phyloP scores from a whole-genome alignment of 1,140 invertebrate species.

The Sitophilus oryzae region DNA sequence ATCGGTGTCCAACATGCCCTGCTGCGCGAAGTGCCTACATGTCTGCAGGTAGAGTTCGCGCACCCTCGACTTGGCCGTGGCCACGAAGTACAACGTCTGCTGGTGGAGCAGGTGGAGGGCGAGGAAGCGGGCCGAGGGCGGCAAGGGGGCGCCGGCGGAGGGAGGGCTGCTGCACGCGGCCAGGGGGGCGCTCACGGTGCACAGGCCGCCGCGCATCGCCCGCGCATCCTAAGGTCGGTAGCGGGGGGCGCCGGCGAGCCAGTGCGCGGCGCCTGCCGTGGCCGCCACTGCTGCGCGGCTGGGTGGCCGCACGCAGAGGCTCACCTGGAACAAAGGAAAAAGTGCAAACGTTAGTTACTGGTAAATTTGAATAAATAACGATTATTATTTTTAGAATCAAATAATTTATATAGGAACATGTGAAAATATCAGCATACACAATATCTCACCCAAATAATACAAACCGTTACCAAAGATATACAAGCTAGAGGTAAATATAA shows the following conservation, averaged over 20 bases:
- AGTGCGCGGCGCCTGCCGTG: too few relatives aligned
- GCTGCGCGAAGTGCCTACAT: constrained; percentile 67
- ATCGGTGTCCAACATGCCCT: constrained; percentile 75
- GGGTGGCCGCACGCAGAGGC: constrained; percentile 18
- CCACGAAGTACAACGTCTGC: constrained; percentile 59
- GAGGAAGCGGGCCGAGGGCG: constrained; percentile 55
- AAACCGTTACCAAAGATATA: too few relatives aligned
- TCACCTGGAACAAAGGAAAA: constrained; percentile 26
- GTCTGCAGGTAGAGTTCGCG: constrained; percentile 77
- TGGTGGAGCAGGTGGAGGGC: constrained; percentile 50
- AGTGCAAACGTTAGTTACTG: too few relatives aligned
- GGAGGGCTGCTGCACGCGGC: constrained; percentile 44
- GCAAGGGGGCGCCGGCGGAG: constrained; percentile 44
- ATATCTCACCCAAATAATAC: too few relatives aligned
- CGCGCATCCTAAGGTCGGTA: constrained; percentile 41
- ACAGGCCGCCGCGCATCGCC: constrained; percentile 46
- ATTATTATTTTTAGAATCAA: too few relatives aligned
- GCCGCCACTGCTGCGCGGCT: too few relatives aligned
- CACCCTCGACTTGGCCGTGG: constrained; percentile 75
- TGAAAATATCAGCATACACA: too few relatives aligned
- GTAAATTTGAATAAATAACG: too few relatives aligned
- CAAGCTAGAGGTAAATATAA: too few relatives aligned
- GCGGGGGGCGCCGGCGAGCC: constrained; percentile 15
- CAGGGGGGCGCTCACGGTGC: constrained; percentile 46
- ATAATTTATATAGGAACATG: too few relatives aligned